A percentile compares a stretch with the other conserved stretches of the same genome.
Conservation (phyloP, 2,797 vertebrate genomes). For the Cyclura pinguis region DNA sequence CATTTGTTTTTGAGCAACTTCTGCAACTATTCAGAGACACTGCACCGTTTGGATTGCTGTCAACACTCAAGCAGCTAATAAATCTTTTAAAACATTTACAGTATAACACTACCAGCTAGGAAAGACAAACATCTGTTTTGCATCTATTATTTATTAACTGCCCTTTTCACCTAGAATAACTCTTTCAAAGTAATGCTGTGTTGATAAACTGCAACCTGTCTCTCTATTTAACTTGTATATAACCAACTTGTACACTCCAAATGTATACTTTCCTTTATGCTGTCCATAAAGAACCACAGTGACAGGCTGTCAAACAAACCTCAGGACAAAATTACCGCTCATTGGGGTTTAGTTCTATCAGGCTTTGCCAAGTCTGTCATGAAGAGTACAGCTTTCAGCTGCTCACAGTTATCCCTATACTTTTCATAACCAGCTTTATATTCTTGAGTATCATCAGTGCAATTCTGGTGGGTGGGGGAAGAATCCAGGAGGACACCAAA, state of each 20-base stretch:
- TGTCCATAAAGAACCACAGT: not conserved
- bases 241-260: too few relatives aligned
- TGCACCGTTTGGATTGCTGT: not conserved
- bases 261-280: not conserved
- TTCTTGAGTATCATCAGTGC: not conserved
- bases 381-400: not conserved
- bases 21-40: not conserved
- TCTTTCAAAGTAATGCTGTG: not conserved
- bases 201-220: not conserved
- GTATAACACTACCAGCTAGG: not conserved
- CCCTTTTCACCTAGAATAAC: not conserved
- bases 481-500: not conserved
- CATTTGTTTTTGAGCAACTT: not conserved
- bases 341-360: not conserved
- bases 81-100: conserved; percentile 38
- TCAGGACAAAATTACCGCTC: not conserved
- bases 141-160: conserved; percentile 27
- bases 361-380: not conserved
- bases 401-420: not conserved
- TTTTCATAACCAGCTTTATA: not conserved
- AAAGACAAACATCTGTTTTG: conserved; percentile 36
- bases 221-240: not conserved
- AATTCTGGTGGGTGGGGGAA: not conserved
- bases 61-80: conserved; percentile 16
- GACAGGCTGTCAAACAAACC: not conserved